Conservation (phyloP, 2,797 vertebrate species). For the Ispidina lecontei region DNA sequence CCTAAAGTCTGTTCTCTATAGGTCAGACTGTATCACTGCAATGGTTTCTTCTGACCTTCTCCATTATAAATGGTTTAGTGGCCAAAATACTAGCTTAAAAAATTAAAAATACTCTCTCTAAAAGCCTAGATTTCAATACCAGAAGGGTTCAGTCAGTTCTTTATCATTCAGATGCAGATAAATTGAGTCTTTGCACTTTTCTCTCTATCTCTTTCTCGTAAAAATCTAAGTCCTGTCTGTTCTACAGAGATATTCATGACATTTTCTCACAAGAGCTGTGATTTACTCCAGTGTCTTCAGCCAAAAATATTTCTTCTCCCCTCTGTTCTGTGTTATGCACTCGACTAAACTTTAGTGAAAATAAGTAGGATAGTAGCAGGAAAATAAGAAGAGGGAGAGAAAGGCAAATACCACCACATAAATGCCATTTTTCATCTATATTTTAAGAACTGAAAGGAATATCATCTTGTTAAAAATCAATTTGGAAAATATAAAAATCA, state of each 20-base stretch:
- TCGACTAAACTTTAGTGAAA: constrained; percentile 17
- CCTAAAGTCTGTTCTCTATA: background rate
- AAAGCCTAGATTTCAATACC: constrained; percentile 35
- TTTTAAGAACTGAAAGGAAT: background rate
- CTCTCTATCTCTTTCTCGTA: constrained; percentile 37
- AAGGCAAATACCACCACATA: background rate
- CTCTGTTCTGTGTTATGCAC: constrained; percentile 24
- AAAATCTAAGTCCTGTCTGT: constrained; percentile 63
- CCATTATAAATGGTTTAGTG: constrained; percentile 18
- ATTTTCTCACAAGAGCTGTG: constrained; percentile 65
- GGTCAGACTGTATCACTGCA: background rate
- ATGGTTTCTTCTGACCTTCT: background rate
- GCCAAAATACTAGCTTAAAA: constrained; percentile 37
- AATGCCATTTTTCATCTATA: background rate
- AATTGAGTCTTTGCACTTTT: constrained; percentile 60
- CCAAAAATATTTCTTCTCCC: constrained; percentile 61
- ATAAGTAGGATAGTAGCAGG: background rate
- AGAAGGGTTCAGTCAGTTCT: constrained; percentile 23
- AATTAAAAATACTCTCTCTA: constrained; percentile 11
- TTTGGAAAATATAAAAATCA: background rate
- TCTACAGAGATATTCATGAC: constrained; percentile 42
- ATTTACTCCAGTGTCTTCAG: constrained; percentile 55
- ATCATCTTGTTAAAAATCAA: background rate
- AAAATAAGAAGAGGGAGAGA: background rate
- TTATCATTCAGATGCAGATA: constrained; percentile 62